Conservation (phyloP, 2,113 vertebrate genomes). For the Bungarus multicinctus region DNA sequence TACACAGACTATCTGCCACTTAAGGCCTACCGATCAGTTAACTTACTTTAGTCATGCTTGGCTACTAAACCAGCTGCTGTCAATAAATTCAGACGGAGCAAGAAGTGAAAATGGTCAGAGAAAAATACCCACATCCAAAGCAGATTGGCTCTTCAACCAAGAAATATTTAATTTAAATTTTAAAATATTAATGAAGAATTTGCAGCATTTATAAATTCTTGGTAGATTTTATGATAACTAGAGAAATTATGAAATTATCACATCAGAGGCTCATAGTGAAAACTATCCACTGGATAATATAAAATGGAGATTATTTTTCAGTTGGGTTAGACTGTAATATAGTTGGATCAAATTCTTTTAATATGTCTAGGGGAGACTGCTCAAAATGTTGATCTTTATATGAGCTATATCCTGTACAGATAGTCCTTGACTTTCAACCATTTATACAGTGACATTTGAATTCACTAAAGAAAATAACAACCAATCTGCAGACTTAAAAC, state of each 20-base stretch:
- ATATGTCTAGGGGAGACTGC: background rate
- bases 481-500: background rate
- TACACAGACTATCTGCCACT: background rate
- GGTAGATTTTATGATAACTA: background rate
- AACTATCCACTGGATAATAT: background rate
- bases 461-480: background rate
- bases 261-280: background rate
- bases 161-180: background rate
- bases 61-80: background rate
- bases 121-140: background rate
- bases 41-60: background rate
- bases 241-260: background rate
- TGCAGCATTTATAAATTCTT: background rate
- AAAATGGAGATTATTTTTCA: background rate
- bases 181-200: background rate
- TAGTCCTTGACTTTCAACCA: background rate
- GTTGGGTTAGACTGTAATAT: background rate
- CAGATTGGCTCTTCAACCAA: background rate
- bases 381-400: background rate
- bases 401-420: background rate
- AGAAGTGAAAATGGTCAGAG: background rate
- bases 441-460: background rate
- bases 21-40: background rate
- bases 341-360: background rate
- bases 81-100: background rate